phyloP scores from a whole-genome alignment of 2,888 invertebrate genomes.

The Lissocephala sabroskyi region DNA sequence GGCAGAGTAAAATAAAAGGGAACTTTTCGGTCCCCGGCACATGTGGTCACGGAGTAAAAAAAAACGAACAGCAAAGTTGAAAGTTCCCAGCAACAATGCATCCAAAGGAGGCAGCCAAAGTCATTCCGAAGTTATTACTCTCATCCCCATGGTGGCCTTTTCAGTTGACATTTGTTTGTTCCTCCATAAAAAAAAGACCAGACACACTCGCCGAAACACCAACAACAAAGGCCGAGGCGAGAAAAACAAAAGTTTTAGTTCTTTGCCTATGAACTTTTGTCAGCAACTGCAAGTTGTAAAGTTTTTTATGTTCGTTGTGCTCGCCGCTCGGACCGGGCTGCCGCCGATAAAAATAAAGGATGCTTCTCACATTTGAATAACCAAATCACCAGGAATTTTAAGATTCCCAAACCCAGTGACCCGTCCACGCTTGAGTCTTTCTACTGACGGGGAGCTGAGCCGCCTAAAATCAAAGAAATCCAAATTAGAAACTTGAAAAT shows the following conservation, averaged over 20 bases:
- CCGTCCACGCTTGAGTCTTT: too few relatives aligned
- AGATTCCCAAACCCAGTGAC: too few relatives aligned
- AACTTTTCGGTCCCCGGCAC: constrained; percentile 44
- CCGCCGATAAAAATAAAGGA: too few relatives aligned
- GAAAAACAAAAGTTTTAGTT: constrained; percentile 56
- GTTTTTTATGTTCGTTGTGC: constrained; percentile 31
- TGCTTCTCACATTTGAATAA: too few relatives aligned
- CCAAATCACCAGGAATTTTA: too few relatives aligned
- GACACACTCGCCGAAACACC: too few relatives aligned
- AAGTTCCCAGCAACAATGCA: constrained; percentile 37
- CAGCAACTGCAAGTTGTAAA: constrained; percentile 41
- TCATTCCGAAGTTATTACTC: constrained; percentile 60
- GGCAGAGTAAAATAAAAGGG: constrained; percentile 17
- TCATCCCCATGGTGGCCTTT: constrained; percentile 10
- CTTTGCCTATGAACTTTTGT: constrained; percentile 44
- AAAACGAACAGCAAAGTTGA: too few relatives aligned
- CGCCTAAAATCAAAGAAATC: too few relatives aligned
- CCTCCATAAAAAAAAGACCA: constrained; percentile 36
- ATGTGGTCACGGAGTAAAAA: constrained; percentile 50
- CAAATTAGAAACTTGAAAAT: too few relatives aligned
- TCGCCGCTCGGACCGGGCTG: not conserved
- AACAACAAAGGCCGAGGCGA: constrained; percentile 27
- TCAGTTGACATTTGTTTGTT: constrained; percentile 39
- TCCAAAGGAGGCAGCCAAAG: constrained; percentile 53
- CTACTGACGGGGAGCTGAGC: too few relatives aligned